A percentile compares a stretch with the other conserved stretches of the same genome.
Conservation (phyloP, 2,888 invertebrate genomes). For the Flexamia atlantica region DNA sequence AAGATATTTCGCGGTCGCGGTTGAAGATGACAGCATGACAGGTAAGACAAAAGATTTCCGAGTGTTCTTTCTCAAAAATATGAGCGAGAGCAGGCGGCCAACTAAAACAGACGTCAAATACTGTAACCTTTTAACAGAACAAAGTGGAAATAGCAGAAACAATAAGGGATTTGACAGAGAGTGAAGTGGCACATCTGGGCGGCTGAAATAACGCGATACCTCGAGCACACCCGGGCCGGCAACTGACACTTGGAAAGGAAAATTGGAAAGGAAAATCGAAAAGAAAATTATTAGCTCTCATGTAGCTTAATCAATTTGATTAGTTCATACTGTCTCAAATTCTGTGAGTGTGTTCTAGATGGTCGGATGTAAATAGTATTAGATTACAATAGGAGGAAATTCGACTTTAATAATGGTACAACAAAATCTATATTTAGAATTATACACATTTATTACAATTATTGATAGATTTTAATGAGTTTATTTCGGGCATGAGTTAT, state of each 20-base stretch:
- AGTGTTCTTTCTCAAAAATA: conserved; percentile 50
- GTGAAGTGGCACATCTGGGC: neutral
- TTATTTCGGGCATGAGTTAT: too few species aligned
- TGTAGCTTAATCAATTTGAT: too few species aligned
- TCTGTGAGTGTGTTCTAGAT: too few species aligned
- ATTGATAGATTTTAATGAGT: too few species aligned
- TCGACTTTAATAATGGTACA: too few species aligned
- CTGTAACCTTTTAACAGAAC: conserved; percentile 59
- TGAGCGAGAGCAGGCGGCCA: conserved; percentile 33
- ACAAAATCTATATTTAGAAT: too few species aligned
- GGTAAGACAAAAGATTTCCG: conserved; percentile 50
- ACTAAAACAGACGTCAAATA: conserved; percentile 45
- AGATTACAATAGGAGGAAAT: too few species aligned
- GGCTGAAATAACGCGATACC: conserved; percentile 34
- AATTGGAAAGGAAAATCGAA: too few species aligned
- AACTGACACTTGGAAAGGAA: neutral
- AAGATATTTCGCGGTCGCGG: conserved; percentile 45
- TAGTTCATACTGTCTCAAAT: too few species aligned
- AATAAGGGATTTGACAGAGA: conserved; percentile 53
- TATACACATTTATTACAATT: too few species aligned
- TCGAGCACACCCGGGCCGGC: neutral
- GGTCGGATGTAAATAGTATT: too few species aligned
- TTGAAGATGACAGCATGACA: conserved; percentile 22
- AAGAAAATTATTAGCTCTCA: too few species aligned
- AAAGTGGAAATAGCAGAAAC: conserved; percentile 57